Conservation (phyloP, 2,797 vertebrate species). For the Lacerta bilineata region DNA sequence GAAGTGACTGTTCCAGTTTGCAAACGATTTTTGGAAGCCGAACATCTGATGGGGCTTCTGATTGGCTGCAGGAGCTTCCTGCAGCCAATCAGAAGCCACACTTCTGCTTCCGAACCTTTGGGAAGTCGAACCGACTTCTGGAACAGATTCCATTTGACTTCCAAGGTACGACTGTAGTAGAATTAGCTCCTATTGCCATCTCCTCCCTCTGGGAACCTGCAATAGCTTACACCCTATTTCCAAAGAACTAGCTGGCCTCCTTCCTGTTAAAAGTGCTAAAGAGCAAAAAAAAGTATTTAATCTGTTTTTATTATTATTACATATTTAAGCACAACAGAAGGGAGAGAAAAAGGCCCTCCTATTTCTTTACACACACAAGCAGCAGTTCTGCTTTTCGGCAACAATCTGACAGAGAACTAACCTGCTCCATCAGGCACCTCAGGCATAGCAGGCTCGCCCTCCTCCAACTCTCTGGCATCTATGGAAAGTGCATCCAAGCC, state of each 20-base stretch:
- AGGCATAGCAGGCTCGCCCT: slow-evolving; percentile 82
- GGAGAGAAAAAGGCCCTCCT: neutral
- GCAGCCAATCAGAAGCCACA: too few species aligned
- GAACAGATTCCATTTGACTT: too few species aligned
- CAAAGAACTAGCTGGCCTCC: neutral
- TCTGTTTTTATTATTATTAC: neutral
- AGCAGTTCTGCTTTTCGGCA: neutral
- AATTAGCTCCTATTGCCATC: neutral
- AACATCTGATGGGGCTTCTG: too few species aligned
- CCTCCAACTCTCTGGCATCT: slow-evolving; percentile 89
- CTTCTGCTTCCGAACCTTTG: too few species aligned
- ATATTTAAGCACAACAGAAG: neutral
- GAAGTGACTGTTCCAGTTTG: too few species aligned
- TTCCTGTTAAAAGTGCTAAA: neutral
- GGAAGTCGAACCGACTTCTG: too few species aligned
- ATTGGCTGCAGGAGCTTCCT: too few species aligned
- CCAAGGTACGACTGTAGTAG: too few species aligned
- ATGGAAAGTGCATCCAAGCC: slow-evolving; percentile 91
- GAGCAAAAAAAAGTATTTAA: neutral
- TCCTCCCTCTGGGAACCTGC: neutral
- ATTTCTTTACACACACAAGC: neutral
- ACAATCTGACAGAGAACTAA: slow-evolving; percentile 71
- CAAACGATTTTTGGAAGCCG: too few species aligned
- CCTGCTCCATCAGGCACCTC: slow-evolving; percentile 76
- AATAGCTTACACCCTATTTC: neutral